These are phyloP conservation scores for Drosophila meridiana DNA, from an alignment of 2,888 invertebrate genomes.

Conservation along the genomic window DNA sequence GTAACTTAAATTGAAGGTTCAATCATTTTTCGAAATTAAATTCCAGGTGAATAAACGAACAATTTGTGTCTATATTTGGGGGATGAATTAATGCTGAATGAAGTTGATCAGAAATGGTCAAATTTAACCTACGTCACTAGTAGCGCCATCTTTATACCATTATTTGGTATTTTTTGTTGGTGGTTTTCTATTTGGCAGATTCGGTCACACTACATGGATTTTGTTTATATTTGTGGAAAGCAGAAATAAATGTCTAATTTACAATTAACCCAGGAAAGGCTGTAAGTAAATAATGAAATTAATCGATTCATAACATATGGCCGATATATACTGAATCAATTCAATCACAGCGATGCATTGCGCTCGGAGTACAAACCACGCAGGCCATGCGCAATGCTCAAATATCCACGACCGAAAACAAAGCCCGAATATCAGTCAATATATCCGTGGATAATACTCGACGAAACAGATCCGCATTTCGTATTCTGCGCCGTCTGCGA, in stretches of 20 bases:
- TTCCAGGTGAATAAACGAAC: slow-evolving; percentile 20
- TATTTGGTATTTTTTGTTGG: neutral
- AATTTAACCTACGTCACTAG: neutral
- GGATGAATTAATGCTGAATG: neutral
- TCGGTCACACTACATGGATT: slow-evolving; percentile 43
- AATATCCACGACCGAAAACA: slow-evolving; percentile 78
- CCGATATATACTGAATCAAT: neutral
- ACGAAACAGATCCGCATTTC: slow-evolving; percentile 77
- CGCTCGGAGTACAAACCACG: slow-evolving; percentile 76
- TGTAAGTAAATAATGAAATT: slow-evolving; percentile 56
- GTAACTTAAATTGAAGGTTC: neutral
- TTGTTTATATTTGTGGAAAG: slow-evolving; percentile 73
- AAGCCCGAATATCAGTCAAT: slow-evolving; percentile 70
- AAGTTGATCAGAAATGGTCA: no score
- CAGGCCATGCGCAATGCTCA: slow-evolving; percentile 68
- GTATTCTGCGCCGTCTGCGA: slow-evolving; percentile 75
- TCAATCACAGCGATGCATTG: slow-evolving; percentile 59
- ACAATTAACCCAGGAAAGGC: slow-evolving; percentile 72
- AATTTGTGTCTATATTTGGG: neutral
- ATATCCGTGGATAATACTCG: slow-evolving; percentile 76
- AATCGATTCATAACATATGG: neutral
- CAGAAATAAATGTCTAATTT: slow-evolving; percentile 68
- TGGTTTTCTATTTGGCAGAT: neutral
- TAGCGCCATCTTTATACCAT: neutral
- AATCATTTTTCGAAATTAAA: slow-evolving; percentile 16